phyloP scores from a whole-genome alignment of 2,113 vertebrate species.

The Pyrgilauda ruficollis region DNA sequence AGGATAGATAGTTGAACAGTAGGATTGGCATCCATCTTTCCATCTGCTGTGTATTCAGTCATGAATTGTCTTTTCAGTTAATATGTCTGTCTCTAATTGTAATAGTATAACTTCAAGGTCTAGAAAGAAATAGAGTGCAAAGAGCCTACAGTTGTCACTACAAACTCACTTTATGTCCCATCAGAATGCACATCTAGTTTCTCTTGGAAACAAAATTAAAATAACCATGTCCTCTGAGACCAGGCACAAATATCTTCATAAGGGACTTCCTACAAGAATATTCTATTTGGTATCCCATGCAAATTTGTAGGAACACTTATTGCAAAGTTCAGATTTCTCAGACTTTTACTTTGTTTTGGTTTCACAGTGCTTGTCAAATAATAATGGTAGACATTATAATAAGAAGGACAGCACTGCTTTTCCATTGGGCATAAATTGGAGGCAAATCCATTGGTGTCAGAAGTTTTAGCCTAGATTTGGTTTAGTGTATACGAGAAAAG shows the following conservation, averaged over 20 bases:
- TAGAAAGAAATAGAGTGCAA: not conserved
- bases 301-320: not conserved
- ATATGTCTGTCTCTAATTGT: accelerated
- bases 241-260: not conserved
- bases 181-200: not conserved
- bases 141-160: not conserved
- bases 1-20: not conserved
- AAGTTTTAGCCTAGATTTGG: slow-evolving; percentile 21
- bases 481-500: not conserved
- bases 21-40: not conserved
- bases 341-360: not conserved
- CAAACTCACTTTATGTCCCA: not conserved
- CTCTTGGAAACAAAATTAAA: not conserved
- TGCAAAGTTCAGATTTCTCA: not conserved
- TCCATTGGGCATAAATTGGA: not conserved
- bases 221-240: not conserved
- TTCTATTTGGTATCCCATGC: not conserved
- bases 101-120: not conserved
- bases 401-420: not conserved
- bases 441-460: not conserved
- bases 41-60: not conserved
- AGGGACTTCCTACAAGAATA: not conserved
- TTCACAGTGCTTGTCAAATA: not conserved
- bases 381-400: not conserved
- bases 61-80: not conserved